Evolutionary conservation across 2,888 invertebrate species (phyloP).

Genomic region (Cheilosia vulpina): DNA sequence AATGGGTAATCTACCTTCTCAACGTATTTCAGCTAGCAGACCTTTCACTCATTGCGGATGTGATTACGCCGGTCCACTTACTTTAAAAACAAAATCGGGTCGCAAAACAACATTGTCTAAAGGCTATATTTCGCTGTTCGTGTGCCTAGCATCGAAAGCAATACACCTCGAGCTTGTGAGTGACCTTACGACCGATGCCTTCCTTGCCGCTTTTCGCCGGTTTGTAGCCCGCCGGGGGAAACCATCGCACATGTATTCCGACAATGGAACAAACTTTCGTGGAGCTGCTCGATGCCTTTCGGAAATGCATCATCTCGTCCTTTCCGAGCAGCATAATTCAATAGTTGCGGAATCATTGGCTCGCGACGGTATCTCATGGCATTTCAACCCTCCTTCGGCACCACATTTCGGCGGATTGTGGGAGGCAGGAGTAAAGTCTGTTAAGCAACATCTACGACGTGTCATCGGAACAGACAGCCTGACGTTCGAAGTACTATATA

Average conservation of each 20-base stretch:
- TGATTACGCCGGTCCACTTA: conserved; percentile 49
- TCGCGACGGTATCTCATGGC: conserved; percentile 50
- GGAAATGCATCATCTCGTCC: conserved; percentile 35
- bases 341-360: conserved; percentile 49
- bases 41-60: no score
- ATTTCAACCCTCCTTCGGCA: conserved; percentile 61
- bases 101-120: conserved; percentile 25
- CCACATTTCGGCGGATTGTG: conserved; percentile 62
- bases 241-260: conserved; percentile 45
- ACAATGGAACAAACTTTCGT: conserved; percentile 59
- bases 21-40: conserved; percentile 19
- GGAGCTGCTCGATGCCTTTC: conserved; percentile 25
- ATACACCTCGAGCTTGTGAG: conserved; percentile 49
- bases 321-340: conserved; percentile 15
- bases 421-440: conserved; percentile 50
- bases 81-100: conserved; percentile 20
- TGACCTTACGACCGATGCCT: conserved; percentile 46
- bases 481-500: conserved; percentile 9
- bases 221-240: conserved; percentile 55
- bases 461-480: neutral
- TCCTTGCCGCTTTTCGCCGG: conserved; percentile 46
- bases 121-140: conserved; percentile 54
- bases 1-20: conserved; percentile 40
- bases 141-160: conserved; percentile 42
- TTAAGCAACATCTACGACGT: conserved; percentile 29